Conservation (phyloP, 1,140 invertebrate genomes). For the Cryptotermes secundus region DNA sequence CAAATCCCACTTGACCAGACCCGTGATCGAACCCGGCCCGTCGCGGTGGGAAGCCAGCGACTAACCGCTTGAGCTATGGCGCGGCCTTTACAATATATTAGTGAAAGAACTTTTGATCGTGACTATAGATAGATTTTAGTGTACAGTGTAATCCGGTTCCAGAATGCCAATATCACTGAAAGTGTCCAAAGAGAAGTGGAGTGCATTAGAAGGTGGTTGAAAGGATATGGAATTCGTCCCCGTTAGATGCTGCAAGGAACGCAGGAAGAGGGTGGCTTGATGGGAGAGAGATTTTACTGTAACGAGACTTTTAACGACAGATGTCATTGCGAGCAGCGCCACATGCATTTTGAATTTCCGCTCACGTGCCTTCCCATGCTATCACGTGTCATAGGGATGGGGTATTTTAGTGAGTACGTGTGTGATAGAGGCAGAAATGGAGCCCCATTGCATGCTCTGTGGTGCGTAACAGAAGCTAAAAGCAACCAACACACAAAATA, state of each 20-base stretch:
- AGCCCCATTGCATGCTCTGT: neutral
- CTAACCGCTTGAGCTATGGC: no score
- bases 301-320: conserved; percentile 12
- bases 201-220: neutral
- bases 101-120: neutral
- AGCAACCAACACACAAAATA: neutral
- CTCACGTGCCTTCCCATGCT: neutral
- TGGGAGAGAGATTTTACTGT: neutral
- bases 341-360: conserved; percentile 17
- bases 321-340: conserved; percentile 4
- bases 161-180: neutral
- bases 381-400: neutral
- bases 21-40: no score
- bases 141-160: neutral
- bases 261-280: neutral
- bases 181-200: neutral
- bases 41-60: no score
- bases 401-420: neutral
- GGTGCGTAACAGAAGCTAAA: conserved; percentile 19
- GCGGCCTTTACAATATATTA: no score
- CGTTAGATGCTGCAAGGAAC: conserved; percentile 11
- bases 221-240: neutral
- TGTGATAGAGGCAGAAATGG: neutral
- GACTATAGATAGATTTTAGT: neutral
- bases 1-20: no score